phyloP scores from a whole-genome alignment of 2,797 vertebrate species.

The Fundulus diaphanus region DNA sequence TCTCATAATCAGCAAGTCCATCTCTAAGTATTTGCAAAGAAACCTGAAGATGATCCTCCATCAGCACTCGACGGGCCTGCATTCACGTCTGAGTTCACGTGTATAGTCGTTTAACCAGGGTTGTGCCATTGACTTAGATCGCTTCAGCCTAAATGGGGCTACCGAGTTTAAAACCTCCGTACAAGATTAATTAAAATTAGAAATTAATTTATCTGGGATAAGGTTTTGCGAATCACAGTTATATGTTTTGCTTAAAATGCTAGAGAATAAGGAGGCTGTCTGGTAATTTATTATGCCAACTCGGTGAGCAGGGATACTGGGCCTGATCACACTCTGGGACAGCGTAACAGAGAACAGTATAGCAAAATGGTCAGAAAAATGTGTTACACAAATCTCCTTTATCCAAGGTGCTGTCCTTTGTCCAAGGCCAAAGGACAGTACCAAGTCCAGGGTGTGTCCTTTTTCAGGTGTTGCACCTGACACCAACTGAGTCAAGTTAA shows the following conservation, averaged over 20 bases:
- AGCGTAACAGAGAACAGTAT: neutral
- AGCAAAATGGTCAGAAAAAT: neutral
- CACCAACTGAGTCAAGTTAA: neutral
- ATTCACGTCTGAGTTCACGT: too few relatives aligned
- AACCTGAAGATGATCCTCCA: too few relatives aligned
- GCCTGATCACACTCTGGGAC: neutral
- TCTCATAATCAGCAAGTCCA: too few relatives aligned
- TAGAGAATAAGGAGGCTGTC: too few relatives aligned
- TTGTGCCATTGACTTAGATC: too few relatives aligned
- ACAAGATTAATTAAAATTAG: too few relatives aligned
- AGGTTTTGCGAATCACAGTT: neutral
- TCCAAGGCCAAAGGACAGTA: neutral
- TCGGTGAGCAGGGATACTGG: neutral
- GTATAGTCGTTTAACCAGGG: too few relatives aligned
- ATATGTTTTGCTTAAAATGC: neutral
- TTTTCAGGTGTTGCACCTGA: neutral
- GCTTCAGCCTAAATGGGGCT: too few relatives aligned
- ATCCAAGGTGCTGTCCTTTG: neutral
- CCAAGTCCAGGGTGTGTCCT: neutral
- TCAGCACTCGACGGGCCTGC: too few relatives aligned
- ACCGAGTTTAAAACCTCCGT: too few relatives aligned
- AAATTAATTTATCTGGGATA: too few relatives aligned
- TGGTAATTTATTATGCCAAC: neutral
- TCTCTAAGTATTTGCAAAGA: too few relatives aligned
- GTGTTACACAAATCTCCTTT: neutral